phyloP scores from a whole-genome alignment of 2,888 invertebrate genomes.

The Frankliniella intonsa region DNA sequence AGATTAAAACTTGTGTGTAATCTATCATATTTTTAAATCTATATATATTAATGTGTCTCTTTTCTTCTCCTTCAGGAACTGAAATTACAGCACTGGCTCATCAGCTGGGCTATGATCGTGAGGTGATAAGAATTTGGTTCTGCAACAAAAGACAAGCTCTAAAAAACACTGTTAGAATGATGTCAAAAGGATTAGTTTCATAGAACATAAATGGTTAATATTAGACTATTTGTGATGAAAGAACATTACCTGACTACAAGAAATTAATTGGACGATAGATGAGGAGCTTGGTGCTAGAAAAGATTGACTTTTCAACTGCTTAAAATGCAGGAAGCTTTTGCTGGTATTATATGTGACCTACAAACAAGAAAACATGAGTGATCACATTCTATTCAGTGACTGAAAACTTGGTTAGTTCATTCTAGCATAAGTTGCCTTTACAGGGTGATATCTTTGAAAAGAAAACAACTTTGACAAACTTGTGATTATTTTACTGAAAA shows the following conservation, averaged over 20 bases:
- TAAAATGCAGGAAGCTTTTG: not conserved
- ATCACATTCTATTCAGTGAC: not conserved
- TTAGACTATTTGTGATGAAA: not conserved
- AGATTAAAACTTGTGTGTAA: no score
- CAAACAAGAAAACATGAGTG: not conserved
- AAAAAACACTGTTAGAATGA: constrained; percentile 95
- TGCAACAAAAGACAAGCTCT: constrained; percentile 97
- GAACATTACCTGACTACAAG: no score
- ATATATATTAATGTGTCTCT: not conserved
- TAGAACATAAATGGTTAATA: not conserved
- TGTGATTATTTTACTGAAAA: constrained; percentile 2
- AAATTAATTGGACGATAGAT: no score
- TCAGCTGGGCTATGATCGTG: constrained; percentile 92
- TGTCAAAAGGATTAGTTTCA: constrained; percentile 63
- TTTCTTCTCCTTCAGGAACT: constrained; percentile 60
- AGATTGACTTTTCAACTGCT: not conserved
- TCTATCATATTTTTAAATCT: not conserved
- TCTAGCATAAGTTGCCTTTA: not conserved
- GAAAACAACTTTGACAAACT: not conserved
- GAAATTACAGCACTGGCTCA: constrained; percentile 95
- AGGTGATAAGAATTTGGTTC: constrained; percentile 98
- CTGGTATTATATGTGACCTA: not conserved
- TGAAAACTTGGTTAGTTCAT: constrained; percentile 8
- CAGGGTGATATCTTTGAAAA: constrained; percentile 9
- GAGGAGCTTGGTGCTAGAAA: no score